Conservation (phyloP, 2,888 invertebrate genomes). For the Odontocolon sp. region DNA sequence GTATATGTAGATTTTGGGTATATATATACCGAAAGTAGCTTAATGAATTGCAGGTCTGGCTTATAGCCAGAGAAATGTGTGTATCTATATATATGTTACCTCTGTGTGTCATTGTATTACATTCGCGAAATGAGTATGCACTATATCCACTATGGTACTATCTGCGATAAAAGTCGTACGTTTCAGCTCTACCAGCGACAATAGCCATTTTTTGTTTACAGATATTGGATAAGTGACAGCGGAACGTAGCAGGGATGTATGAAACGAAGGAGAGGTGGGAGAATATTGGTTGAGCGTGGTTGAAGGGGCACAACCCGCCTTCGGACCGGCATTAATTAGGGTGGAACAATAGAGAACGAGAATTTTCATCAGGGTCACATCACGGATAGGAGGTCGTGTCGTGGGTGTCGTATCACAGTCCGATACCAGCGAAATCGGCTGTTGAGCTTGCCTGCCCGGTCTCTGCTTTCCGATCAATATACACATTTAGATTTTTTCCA, state of each 20-base stretch:
- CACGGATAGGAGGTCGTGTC: conserved; percentile 74
- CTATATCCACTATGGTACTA: neutral
- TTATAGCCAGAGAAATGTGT: no score
- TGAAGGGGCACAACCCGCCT: neutral
- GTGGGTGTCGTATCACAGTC: conserved; percentile 75
- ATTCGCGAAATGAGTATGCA: no score
- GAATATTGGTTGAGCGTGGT: neutral
- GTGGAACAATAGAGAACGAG: conserved; percentile 80
- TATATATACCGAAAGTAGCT: neutral
- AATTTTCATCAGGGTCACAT: conserved; percentile 77
- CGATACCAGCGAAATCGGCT: conserved; percentile 50
- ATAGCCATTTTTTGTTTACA: conserved; percentile 79
- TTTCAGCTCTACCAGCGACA: conserved; percentile 69
- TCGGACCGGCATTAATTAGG: conserved; percentile 75
- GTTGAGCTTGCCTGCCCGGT: neutral
- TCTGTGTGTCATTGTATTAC: no score
- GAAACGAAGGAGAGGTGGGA: conserved; percentile 58
- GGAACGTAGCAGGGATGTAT: conserved; percentile 73
- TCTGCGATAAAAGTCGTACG: conserved; percentile 31
- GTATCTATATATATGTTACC: no score
- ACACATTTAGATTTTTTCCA: neutral
- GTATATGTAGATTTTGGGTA: neutral
- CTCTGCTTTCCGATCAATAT: neutral
- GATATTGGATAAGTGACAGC: conserved; percentile 81
- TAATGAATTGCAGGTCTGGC: neutral